Evolutionary conservation across 2,888 invertebrate species (phyloP).

Genomic region (Callinectes sapidus): DNA sequence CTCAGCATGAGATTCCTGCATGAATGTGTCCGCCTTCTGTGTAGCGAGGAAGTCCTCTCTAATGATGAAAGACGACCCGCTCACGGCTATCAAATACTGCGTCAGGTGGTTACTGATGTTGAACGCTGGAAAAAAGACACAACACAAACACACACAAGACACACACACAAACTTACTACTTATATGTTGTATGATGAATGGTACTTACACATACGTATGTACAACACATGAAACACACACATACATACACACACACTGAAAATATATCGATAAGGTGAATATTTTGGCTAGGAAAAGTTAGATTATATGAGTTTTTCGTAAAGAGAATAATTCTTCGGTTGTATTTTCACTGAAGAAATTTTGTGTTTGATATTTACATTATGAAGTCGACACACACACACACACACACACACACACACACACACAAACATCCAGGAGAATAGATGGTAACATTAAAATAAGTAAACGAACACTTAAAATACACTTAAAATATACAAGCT

Average conservation of each 20-base stretch:
- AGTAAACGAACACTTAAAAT: too few species aligned
- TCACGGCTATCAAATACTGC: constrained; percentile 37
- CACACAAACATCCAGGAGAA: too few species aligned
- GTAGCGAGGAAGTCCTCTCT: neutral
- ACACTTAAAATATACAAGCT: too few species aligned
- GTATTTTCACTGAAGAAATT: neutral
- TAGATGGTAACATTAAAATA: too few species aligned
- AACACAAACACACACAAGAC: neutral
- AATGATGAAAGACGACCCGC: constrained; percentile 24
- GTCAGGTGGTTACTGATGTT: constrained; percentile 17
- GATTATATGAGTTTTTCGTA: neutral
- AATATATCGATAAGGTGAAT: neutral
- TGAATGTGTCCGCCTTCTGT: neutral
- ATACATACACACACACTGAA: neutral
- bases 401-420: too few species aligned
- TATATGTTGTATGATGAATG: neutral
- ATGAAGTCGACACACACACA: too few species aligned
- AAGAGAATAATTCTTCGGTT: neutral
- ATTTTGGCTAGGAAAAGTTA: neutral
- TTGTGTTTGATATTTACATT: neutral
- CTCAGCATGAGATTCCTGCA: constrained; percentile 2
- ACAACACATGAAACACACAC: too few species aligned
- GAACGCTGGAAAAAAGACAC: constrained; percentile 8
- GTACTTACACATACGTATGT: neutral
- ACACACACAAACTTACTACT: neutral